Evolutionary conservation across 1,140 invertebrate species (phyloP), one percentile per base, ranked within the genome.

Genomic region (Trialeurodes vaporariorum): DNA sequence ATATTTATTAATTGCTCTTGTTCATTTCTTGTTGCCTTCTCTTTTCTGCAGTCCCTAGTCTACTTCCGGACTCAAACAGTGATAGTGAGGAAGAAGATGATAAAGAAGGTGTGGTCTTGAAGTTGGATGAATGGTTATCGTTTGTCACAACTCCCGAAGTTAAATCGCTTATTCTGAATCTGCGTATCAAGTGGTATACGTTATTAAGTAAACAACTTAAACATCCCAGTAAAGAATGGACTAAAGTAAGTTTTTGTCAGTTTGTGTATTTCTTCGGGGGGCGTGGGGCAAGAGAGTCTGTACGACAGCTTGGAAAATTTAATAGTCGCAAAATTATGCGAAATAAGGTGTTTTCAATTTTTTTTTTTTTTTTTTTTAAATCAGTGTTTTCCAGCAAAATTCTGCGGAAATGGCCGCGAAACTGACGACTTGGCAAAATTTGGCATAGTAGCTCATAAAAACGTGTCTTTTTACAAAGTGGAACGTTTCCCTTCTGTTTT

Each of bases 81-180:
- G 85, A 85, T 71, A 81, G 79, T 67, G 85, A 86, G 68, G 81
- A 86, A 61, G 82, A 83, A 65, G 83, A 82, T 2, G 85, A 87
- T 67, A 81, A 80, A n/a, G 80, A 83, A 61, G 84, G 80, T 22
- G 83, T 86, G 5, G 80, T 81, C 61, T 76, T 87, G 24, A 84
- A 85, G 75, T 75, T 93, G 0, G 90, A 92, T 73, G 88, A 92
- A 68, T 93, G 90, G 90, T 83, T 90, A 26, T 83, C 84, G n/a
- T 91, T 93, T 75, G 82, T 83, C 60, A 79, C 87, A 0, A 85
- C 89, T 72, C 82, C 84, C 2, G 83, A 87, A 26, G 82, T 85
- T 66, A 86, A 86, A 0, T 81, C 85, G 61, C 78, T 89, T 34
- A 81, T 88, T 11, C 81, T 88, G 69, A 84, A 88, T 75, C 80